A percentile compares a stretch with the other conserved stretches of the same genome.
Conservation (phyloP, 2,113 vertebrate genomes). For the Madoqua kirkii region DNA sequence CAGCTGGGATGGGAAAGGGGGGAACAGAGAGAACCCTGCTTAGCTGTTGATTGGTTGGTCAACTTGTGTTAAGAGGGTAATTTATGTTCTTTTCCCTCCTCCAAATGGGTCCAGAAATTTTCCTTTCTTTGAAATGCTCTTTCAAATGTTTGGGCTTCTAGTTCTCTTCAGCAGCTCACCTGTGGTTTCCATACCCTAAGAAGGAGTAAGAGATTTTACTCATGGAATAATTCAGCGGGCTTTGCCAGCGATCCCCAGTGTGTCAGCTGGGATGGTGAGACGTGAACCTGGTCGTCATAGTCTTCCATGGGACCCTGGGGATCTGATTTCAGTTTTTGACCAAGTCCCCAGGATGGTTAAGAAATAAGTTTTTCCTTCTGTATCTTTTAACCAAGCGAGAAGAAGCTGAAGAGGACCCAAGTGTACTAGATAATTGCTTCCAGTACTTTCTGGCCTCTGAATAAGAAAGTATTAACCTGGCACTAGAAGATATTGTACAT, state of each 20-base stretch:
- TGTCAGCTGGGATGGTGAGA: conserved; percentile 22
- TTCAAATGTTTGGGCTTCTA: conserved; percentile 23
- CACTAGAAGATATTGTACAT: background rate
- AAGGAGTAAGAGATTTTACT: conserved; percentile 45
- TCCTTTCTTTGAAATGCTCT: conserved; percentile 48
- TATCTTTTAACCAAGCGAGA: background rate
- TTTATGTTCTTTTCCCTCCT: background rate
- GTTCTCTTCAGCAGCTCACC: conserved; percentile 9
- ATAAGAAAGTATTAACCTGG: conserved; percentile 23
- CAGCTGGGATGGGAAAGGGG: background rate
- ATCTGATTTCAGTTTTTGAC: conserved; percentile 33
- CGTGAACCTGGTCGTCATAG: background rate
- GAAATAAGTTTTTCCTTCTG: background rate
- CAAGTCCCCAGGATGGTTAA: background rate
- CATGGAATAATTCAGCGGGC: conserved; percentile 1
- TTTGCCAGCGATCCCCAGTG: background rate
- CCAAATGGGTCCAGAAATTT: conserved; percentile 22
- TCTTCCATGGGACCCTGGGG: background rate
- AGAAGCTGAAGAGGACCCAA: background rate
- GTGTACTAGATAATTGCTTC: background rate
- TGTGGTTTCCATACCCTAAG: conserved; percentile 18
- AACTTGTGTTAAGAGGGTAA: conserved; percentile 18
- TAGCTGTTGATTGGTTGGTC: background rate
- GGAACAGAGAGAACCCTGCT: background rate
- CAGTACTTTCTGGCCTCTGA: background rate